Base-by-base conservation (phyloP, 2,888 invertebrate genomes). In the Latheticus oryzae region DNA sequence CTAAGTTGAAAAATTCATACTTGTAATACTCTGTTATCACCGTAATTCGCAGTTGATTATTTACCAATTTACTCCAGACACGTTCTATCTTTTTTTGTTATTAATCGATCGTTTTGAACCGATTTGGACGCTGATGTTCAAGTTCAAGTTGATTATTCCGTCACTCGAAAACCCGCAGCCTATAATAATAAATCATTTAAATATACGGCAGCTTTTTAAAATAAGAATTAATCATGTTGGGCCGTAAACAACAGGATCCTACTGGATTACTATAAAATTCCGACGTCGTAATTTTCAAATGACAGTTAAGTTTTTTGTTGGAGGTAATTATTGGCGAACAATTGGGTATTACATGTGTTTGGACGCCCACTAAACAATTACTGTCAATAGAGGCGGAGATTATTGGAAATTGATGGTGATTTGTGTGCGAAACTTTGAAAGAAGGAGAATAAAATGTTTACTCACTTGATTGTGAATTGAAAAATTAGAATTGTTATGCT, bases 161-260 rank as follows among this genome's bases (percentile, higher is more conserved):
- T 1, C 38, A 5, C 23, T 38, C 16, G 11, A 5, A 13, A 2
- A n/a, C n/a, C n/a, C 3, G 7, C 16, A 15, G 8, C 38, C 38
- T 13, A 38, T 23, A 21, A 38, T 21, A 23, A 21, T 38, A 38
- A 38, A 38, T 38, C 38, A 38, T 38, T 23, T 37, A n/a, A n/a
- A n/a, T n/a, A n/a, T n/a, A n/a, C n/a, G 1, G 17, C 17, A 5
- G 37, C 37, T 5, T 23, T 38, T 38, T 23, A 38, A 38, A 38
- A 38, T 23, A 21, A 37, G 17, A 37, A 37, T 37, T 37, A 37
- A 38, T 38, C 21, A 38, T 23, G n/a, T 16, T 1, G 23, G 23
- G 8, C 38, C 38, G 12, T 38, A 38, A 38, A 38, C 38, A 38
- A 12, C 11, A 23, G n/a, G 23, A 12, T 23, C 38, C 38, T 38